These are phyloP conservation scores for Phyllotreta cruciferae DNA, from an alignment of 2,888 invertebrate species.

Conservation along the genomic window DNA sequence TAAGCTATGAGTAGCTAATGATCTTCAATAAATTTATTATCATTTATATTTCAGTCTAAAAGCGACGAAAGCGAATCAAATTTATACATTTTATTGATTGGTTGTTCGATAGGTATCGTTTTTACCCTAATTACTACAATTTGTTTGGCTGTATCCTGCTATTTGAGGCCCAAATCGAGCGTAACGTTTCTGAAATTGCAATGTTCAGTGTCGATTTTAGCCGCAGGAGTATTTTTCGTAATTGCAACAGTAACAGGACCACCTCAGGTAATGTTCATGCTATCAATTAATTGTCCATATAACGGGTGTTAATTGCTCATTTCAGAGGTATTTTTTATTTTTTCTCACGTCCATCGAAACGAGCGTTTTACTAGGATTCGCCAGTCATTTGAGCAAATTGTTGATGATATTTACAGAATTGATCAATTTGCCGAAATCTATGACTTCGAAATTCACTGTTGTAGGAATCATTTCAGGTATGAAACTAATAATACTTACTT, in stretches of 20 bases:
- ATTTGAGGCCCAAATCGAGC: constrained; percentile 64
- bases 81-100: constrained; percentile 61
- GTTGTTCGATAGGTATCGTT: constrained; percentile 64
- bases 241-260: constrained; percentile 62
- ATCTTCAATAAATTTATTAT: background rate
- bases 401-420: constrained; percentile 75
- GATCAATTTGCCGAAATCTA: constrained; percentile 64
- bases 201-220: constrained; percentile 72
- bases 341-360: constrained; percentile 70
- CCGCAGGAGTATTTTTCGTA: constrained; percentile 71
- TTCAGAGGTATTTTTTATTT: constrained; percentile 67
- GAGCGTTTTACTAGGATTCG: constrained; percentile 71
- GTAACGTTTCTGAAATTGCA: constrained; percentile 73
- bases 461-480: constrained; percentile 70
- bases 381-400: constrained; percentile 75
- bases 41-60: constrained; percentile 40
- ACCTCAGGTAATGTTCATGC: constrained; percentile 57
- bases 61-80: constrained; percentile 45
- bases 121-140: constrained; percentile 61
- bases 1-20: too few relatives aligned
- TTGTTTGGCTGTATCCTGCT: constrained; percentile 60
- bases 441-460: constrained; percentile 68
- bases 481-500: too few relatives aligned
- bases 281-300: too few relatives aligned
- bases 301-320: constrained; percentile 39